Evolutionary conservation across 2,888 invertebrate genomes (phyloP), one percentile per base, ranked within the genome.

Genomic region (Autographa pulchrina): DNA sequence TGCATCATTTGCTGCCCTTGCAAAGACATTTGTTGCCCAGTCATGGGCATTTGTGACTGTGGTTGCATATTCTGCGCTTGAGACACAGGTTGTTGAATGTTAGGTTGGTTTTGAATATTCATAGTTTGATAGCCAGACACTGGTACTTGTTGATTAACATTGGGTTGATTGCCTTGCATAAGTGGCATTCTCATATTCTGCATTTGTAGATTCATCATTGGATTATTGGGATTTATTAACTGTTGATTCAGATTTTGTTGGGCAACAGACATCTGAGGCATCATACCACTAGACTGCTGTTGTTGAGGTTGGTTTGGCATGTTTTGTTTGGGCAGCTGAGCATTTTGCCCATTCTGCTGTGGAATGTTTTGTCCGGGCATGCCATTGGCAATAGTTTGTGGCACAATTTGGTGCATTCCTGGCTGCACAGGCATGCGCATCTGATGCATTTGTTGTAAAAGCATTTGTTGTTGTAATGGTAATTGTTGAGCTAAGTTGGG

Each of bases 391-490:
- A 91, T 77, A 65, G 88, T 90, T 65, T 89, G 92, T 31, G 88
- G 86, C 71, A 90, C 85, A 82, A 94, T 90, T 81, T 91, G 92
- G 68, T 93, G 94, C 67, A 92, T 85, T 25, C 92, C 94, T 0
- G 91, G 86, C 76, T 93, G 94, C 52, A 84, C 86, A 0, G 92
- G 88, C 90, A 95, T 88, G 31, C 94, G 89, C 92, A 95, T 92
- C 78, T 95, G 95, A 72, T 95, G 95, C 93, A 95, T 91, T 76
- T 94, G 94, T 66, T 94, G 94, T 86, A 94, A 84, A 82, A 94
- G 88, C 88, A 94, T 89, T 61, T 94, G 93, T 70, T 92, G 93
- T 56, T 92, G 92, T 72, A 93, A 75, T 0, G 92, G 89, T 63
- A 92, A 76, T 78, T 92, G 93, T 75, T 92, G 93, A 41, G 84